phyloP scores from a whole-genome alignment of 1,140 invertebrate species.

The Drosophila nigromelanica region DNA sequence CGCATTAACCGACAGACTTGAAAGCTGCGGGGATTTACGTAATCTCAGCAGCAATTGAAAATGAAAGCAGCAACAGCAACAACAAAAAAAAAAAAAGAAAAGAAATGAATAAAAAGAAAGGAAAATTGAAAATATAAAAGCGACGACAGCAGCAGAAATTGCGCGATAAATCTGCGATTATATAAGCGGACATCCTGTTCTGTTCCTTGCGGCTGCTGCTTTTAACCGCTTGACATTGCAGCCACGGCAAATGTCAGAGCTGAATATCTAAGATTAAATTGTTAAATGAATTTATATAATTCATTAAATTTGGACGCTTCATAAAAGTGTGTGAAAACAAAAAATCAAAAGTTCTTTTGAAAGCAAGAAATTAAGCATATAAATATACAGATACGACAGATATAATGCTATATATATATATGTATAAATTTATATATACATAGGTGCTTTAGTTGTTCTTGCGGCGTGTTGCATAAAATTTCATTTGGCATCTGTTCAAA shows the following conservation, averaged over 20 bases:
- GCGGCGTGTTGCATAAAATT: slow-evolving; percentile 72
- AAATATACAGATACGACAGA: slow-evolving; percentile 23
- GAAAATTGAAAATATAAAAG: background rate
- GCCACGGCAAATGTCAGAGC: slow-evolving; percentile 32
- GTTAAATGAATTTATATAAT: slow-evolving; percentile 7
- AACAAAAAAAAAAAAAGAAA: no score
- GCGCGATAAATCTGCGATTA: slow-evolving; percentile 23
- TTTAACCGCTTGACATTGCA: slow-evolving; percentile 35
- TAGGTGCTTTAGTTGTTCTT: slow-evolving; percentile 25
- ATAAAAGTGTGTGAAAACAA: slow-evolving; percentile 8
- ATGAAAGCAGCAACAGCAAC: slow-evolving; percentile 53
- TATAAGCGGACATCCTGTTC: slow-evolving; percentile 24
- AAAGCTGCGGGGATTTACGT: slow-evolving; percentile 67
- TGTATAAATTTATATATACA: slow-evolving; percentile 35
- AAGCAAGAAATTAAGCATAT: slow-evolving; percentile 16
- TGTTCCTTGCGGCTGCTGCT: background rate
- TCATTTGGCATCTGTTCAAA: slow-evolving; percentile 71
- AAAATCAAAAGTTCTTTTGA: slow-evolving; percentile 36
- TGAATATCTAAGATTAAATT: slow-evolving; percentile 19
- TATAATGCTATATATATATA: slow-evolving; percentile 18
- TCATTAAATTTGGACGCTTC: slow-evolving; percentile 18
- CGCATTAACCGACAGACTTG: slow-evolving; percentile 13
- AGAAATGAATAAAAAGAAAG: slow-evolving; percentile 32
- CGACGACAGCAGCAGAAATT: slow-evolving; percentile 3
- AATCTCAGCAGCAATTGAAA: slow-evolving; percentile 69